phyloP scores from a whole-genome alignment of 2,888 invertebrate genomes.

The Diarsia brunnea region DNA sequence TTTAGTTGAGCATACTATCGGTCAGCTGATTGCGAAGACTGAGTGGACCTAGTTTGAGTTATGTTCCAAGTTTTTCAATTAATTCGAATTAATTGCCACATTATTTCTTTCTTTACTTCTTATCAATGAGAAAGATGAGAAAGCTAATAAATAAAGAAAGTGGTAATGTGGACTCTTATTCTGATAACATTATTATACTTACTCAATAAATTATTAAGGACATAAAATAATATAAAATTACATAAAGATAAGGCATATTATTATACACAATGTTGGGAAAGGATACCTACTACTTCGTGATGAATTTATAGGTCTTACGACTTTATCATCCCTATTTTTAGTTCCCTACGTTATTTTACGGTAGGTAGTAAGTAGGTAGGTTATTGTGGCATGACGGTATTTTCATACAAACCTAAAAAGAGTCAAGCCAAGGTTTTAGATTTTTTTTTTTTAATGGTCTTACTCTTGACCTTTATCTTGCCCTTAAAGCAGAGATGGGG shows the following conservation, averaged over 20 bases:
- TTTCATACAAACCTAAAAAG: too few relatives aligned
- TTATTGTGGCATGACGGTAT: too few relatives aligned
- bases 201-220: conserved; percentile 13
- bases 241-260: not conserved
- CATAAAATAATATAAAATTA: not conserved
- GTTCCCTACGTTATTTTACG: not conserved
- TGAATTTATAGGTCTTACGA: not conserved
- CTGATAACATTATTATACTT: conserved; percentile 16
- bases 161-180: conserved; percentile 1
- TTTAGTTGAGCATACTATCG: not conserved
- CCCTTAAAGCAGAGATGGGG: too few relatives aligned
- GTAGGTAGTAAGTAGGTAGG: not conserved
- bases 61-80: not conserved
- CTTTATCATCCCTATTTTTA: not conserved
- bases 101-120: conserved; percentile 4
- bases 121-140: conserved; percentile 35
- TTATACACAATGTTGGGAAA: not conserved
- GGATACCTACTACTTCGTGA: not conserved
- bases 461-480: too few relatives aligned
- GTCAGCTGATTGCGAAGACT: not conserved
- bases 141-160: conserved; percentile 28
- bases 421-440: too few relatives aligned
- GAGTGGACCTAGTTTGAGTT: not conserved
- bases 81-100: not conserved
- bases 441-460: too few relatives aligned